Evolutionary conservation across 2,113 vertebrate species (phyloP).

Genomic region (Daubentonia madagascariensis): DNA sequence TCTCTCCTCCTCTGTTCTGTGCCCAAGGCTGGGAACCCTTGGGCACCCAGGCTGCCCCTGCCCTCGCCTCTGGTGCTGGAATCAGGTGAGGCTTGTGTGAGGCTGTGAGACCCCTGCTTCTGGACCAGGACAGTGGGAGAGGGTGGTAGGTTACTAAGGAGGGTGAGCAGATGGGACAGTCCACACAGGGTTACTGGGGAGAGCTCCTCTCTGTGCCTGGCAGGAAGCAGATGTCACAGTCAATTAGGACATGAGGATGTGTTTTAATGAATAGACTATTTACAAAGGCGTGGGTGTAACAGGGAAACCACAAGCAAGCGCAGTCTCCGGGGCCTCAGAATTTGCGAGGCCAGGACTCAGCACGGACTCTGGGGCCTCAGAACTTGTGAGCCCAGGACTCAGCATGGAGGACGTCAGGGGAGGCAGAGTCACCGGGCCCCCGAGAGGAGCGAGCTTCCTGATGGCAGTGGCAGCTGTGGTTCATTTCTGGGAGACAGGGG

Average conservation of each 20-base stretch:
- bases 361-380: fast-evolving
- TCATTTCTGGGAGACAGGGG: not conserved
- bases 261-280: constrained; percentile 41
- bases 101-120: not conserved
- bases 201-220: not conserved
- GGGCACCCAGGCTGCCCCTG: not conserved
- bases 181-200: fast-evolving
- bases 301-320: not conserved
- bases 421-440: not conserved
- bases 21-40: not conserved
- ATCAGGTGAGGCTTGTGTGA: not conserved
- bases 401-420: fast-evolving
- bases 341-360: not conserved
- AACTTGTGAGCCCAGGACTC: not conserved
- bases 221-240: not conserved
- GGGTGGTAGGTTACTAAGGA: fast-evolving
- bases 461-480: fast-evolving
- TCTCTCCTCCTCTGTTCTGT: not conserved
- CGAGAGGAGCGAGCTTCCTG: not conserved
- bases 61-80: not conserved
- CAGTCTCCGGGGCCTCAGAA: not conserved
- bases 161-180: not conserved
- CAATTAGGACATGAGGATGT: not conserved
- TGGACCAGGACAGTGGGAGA: not conserved
- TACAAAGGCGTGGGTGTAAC: not conserved